Evolutionary conservation across 2,113 vertebrate species (phyloP), one percentile per base, ranked within the genome.

Genomic region (Pycnonotus jocosus): DNA sequence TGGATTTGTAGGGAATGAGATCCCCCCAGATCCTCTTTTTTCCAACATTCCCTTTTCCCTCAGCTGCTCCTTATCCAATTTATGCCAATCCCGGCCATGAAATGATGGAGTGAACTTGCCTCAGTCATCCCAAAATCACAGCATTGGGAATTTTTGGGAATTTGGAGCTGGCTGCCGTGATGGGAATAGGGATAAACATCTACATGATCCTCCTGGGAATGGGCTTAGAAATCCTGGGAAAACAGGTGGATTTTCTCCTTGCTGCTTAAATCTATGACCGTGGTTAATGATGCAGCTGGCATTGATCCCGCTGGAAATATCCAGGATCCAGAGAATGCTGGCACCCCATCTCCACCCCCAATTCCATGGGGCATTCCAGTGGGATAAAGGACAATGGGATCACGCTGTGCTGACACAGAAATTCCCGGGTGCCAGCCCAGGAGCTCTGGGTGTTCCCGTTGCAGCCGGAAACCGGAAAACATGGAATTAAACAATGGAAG

Each of bases 221-320:
- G 17, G 60, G 71, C 70, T 80, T 3, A 0, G 18, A 1, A 11
- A 10, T 33, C 81, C 17, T 96, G 94, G 88, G 95, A 93, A 96
- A 96, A 60, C 96, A 95, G 94, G 83, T 95, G 91, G 73, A 9
- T 25, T 54, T 51, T 71, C 27, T 54, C 78, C 71, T 37, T 1
- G 13, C 64, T 25, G 24, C 68, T 78, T 22, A 57, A 66, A 73
- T 62, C 30, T 2, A 2, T 0, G 33, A 23, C 58, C 71, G 1
- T n/a, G 23, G 51, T 60, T 47, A 96, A 88, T 91, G 6, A 11
- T 7, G 54, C 92, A 88, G 92, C 92, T 88, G 94, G 86, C 60
- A 19, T 19, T 19, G 54, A 73, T 58, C 72, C 56, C 1, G 0
- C 74, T 25, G 83, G 48, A 65, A 79, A 65, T 27, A 23, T 4